Base-by-base conservation (phyloP, 2,888 invertebrate genomes). In the Drosophila colorata region DNA sequence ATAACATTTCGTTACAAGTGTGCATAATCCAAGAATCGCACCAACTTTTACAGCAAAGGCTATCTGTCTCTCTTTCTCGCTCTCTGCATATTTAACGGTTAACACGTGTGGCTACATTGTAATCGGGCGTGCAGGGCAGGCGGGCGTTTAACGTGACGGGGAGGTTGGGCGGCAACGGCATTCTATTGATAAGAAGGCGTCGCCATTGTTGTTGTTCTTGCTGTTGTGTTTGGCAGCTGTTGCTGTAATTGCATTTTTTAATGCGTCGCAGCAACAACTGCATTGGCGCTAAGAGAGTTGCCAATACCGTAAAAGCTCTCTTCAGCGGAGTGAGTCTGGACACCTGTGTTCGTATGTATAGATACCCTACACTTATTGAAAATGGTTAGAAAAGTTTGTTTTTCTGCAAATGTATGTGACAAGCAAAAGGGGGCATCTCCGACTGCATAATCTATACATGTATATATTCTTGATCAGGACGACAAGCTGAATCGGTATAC, bases 61-160 rank as follows among this genome's bases (percentile, higher is more conserved):
- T 23, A 31, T 28, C 11, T 2, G 14, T 35, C 16, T 13, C 8
- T 7, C 25, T 8, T 14, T 7, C 35, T 37, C 38, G 14, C 23
- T 16, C 46, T 51, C 56, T 61, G 60, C 63, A 76, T 67, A 74
- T 84, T 80, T 69, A 74, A 81, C 67, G 40, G 70, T 57, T 70
- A 86, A 83, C 87, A 80, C 81, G 87, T 81, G 81, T 66, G 60
- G 48, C 60, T 74, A 87, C 85, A 87, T 60, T 74, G 84, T 84
- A 67, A 61, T 60, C 49, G 43, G 49, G 9, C 37, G 20, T 33
- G 57, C 18, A 16, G 49, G 37, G 31, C 23, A 46, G 37, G 40
- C 14, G 23, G 35, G n/a, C 46, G 38, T 38, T 35, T 23, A 25
- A 46, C 49, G 23, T 11, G 46, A 16, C 16, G 51, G 7, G 31